Conservation (phyloP, 2,113 vertebrate genomes). For the Okapia johnstoni region DNA sequence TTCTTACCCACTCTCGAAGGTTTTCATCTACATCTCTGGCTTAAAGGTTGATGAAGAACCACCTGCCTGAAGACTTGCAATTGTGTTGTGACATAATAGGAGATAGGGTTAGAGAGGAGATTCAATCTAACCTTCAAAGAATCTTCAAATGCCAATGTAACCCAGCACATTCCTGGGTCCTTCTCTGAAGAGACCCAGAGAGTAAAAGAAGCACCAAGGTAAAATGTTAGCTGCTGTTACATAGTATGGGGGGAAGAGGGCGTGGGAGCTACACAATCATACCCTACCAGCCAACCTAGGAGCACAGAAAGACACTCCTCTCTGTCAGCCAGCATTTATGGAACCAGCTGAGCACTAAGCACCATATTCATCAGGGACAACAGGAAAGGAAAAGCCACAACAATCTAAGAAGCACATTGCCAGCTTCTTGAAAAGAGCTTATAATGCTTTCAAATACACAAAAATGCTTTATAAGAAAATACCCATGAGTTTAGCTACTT, state of each 20-base stretch:
- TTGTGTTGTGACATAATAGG: background rate
- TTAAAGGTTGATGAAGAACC: background rate
- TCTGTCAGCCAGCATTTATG: fast-evolving
- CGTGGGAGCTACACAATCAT: background rate
- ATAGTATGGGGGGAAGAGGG: too few relatives aligned
- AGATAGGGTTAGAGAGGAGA: background rate
- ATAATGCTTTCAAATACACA: background rate
- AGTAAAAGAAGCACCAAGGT: background rate
- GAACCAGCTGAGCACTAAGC: background rate
- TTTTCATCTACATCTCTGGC: background rate
- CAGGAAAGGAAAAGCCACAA: background rate
- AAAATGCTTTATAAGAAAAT: background rate
- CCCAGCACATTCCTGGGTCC: background rate
- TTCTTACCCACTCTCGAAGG: background rate
- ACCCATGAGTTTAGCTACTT: background rate
- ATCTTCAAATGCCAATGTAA: background rate
- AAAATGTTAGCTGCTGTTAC: background rate
- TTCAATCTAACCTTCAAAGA: background rate
- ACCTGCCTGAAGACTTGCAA: background rate
- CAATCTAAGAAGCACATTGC: background rate
- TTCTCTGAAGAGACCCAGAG: too few relatives aligned
- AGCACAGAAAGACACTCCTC: background rate
- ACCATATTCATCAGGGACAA: background rate
- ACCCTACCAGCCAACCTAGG: background rate
- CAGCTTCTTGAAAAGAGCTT: background rate